phyloP scores from a whole-genome alignment of 2,797 vertebrate genomes.

The Rhodeus uyekii region DNA sequence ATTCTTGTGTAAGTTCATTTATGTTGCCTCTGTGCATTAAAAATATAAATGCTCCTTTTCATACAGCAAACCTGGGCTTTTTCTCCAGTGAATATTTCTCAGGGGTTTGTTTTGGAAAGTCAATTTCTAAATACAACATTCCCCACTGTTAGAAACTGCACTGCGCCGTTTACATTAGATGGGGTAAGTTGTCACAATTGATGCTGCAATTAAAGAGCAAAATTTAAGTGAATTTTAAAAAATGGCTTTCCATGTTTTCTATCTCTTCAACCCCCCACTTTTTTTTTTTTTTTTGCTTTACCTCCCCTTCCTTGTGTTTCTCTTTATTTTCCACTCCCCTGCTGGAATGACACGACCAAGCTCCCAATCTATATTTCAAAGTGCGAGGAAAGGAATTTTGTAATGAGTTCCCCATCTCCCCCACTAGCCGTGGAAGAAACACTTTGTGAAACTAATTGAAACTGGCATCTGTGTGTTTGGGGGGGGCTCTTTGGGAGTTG shows the following conservation, averaged over 20 bases:
- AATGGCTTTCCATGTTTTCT: background rate
- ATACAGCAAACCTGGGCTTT: too few relatives aligned
- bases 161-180: background rate
- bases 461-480: constrained; percentile 71
- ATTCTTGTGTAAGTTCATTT: too few relatives aligned
- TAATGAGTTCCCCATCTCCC: constrained; percentile 78
- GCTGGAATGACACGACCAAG: constrained; percentile 52
- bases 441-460: constrained; percentile 82
- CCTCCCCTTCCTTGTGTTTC: constrained; percentile 56
- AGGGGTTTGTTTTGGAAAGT: too few relatives aligned
- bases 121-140: background rate
- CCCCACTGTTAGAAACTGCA: background rate
- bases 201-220: background rate
- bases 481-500: constrained; percentile 69
- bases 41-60: too few relatives aligned
- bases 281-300: too few relatives aligned
- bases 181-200: background rate
- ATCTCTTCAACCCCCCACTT: too few relatives aligned
- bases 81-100: too few relatives aligned
- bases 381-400: constrained; percentile 73
- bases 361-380: constrained; percentile 80
- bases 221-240: background rate
- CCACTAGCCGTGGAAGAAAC: constrained; percentile 71
- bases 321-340: constrained; percentile 47
- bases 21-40: too few relatives aligned